A percentile compares a stretch with the other conserved stretches of the same genome.
Evolutionary conservation across 2,797 vertebrate genomes (phyloP).

Genomic region (Lagothrix lagotricha): DNA sequence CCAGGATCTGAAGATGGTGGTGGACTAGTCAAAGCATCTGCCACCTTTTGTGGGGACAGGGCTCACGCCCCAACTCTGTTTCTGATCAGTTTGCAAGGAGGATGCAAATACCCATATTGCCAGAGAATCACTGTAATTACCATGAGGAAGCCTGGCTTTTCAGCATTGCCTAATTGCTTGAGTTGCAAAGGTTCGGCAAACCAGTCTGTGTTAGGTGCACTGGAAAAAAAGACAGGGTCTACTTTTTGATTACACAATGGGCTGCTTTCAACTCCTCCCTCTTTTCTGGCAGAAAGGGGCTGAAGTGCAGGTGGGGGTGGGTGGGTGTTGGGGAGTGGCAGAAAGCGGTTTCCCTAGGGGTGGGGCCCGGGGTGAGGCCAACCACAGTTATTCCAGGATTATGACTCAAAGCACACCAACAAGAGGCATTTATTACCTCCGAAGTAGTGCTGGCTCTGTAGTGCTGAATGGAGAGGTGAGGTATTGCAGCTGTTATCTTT

Average conservation of each 20-base stretch:
- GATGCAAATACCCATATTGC: accelerated
- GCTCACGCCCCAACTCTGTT: accelerated
- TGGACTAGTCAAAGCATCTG: neutral
- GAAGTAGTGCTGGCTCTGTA: conserved; percentile 79
- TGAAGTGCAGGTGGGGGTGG: neutral
- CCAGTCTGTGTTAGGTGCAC: no score
- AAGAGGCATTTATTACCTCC: conserved; percentile 86
- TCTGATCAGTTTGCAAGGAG: neutral
- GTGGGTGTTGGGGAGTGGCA: neutral
- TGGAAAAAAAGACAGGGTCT: neutral
- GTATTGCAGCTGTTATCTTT: conserved; percentile 88
- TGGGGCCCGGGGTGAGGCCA: conserved; percentile 68
- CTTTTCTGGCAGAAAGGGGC: neutral
- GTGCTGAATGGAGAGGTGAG: conserved; percentile 86
- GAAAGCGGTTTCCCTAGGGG: neutral
- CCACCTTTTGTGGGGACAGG: neutral
- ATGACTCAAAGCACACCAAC: conserved; percentile 84
- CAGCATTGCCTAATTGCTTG: neutral
- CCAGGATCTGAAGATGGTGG: neutral
- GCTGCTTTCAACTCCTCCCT: neutral
- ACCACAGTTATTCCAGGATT: conserved; percentile 76
- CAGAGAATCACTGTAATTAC: no score
- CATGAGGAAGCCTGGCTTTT: accelerated
- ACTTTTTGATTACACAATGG: neutral
- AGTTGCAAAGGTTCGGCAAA: neutral